A percentile compares a stretch with the other conserved stretches of the same genome.
These are phyloP conservation scores for Pongo pygmaeus DNA, from an alignment of 2,113 vertebrate species.

Conservation along the genomic window DNA sequence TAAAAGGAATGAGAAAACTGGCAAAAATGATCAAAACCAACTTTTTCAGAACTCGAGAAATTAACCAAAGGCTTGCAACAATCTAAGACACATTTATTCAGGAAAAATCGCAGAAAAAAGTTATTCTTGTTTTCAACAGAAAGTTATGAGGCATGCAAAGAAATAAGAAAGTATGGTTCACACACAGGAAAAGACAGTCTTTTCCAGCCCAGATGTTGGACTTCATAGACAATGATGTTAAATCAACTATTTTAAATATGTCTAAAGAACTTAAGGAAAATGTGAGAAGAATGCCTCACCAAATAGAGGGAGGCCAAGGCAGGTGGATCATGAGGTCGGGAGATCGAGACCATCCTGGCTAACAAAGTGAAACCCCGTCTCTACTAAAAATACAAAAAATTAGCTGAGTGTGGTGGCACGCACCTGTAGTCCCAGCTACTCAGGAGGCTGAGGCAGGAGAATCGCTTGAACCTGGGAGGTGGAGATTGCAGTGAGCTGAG, in stretches of 20 bases:
- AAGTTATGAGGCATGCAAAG: background rate
- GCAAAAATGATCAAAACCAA: background rate
- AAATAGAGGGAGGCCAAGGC: background rate
- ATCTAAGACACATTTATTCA: background rate
- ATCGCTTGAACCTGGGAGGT: too few species aligned
- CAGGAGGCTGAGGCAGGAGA: too few species aligned
- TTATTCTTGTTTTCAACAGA: background rate
- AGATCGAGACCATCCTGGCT: too few species aligned
- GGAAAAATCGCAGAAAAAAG: constrained; percentile 22
- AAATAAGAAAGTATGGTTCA: background rate
- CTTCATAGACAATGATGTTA: background rate
- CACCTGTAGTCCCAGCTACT: too few species aligned
- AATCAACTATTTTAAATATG: background rate
- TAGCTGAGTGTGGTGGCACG: too few species aligned
- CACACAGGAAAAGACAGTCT: background rate
- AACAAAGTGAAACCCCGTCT: too few species aligned
- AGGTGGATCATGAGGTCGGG: too few species aligned
- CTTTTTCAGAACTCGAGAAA: background rate
- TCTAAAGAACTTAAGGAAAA: constrained; percentile 9
- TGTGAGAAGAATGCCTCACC: background rate
- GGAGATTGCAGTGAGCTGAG: too few species aligned
- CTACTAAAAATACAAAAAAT: too few species aligned
- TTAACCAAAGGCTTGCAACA: constrained; percentile 11
- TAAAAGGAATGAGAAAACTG: background rate
- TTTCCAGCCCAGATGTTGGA: background rate